Evolutionary conservation across 2,888 invertebrate species (phyloP).

Genomic region (Nomada fabriciana): DNA sequence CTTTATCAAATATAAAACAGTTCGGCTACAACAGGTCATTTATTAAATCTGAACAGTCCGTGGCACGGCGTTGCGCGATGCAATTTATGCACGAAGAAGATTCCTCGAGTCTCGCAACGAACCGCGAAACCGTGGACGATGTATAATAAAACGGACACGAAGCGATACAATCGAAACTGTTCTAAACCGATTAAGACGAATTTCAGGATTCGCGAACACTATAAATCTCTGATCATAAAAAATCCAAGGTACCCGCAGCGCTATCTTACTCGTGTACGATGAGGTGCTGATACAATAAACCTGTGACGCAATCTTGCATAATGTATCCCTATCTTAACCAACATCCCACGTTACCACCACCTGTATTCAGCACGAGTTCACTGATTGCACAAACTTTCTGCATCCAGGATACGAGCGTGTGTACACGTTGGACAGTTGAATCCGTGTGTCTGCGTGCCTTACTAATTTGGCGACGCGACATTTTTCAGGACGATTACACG

Average conservation of each 20-base stretch:
- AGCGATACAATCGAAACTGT: conserved; percentile 54
- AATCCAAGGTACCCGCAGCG: conserved; percentile 40
- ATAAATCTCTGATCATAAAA: conserved; percentile 53
- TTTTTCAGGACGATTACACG: conserved; percentile 21
- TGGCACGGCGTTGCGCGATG: conserved; percentile 53
- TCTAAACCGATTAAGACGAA: conserved; percentile 61
- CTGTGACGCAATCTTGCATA: conserved; percentile 78
- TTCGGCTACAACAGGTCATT: conserved; percentile 46
- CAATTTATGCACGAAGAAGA: conserved; percentile 52
- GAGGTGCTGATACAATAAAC: conserved; percentile 78
- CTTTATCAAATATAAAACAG: conserved; percentile 50
- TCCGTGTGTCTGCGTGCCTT: conserved; percentile 59
- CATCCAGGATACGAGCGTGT: conserved; percentile 60
- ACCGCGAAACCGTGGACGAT: conserved; percentile 21
- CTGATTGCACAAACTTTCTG: conserved; percentile 77
- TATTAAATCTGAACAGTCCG: conserved; percentile 50
- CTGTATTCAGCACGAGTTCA: conserved; percentile 79
- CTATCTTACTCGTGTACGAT: conserved; percentile 65
- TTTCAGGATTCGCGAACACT: conserved; percentile 47
- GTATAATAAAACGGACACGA: conserved; percentile 50
- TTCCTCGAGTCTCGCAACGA: conserved; percentile 39
- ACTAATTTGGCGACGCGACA: conserved; percentile 42
- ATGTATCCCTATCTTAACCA: conserved; percentile 74
- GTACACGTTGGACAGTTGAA: conserved; percentile 44
- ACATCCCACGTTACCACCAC: conserved; percentile 79